Evolutionary conservation across 2,797 vertebrate species (phyloP), one percentile per base, ranked within the genome.

Genomic region (Micromesistius poutassou): DNA sequence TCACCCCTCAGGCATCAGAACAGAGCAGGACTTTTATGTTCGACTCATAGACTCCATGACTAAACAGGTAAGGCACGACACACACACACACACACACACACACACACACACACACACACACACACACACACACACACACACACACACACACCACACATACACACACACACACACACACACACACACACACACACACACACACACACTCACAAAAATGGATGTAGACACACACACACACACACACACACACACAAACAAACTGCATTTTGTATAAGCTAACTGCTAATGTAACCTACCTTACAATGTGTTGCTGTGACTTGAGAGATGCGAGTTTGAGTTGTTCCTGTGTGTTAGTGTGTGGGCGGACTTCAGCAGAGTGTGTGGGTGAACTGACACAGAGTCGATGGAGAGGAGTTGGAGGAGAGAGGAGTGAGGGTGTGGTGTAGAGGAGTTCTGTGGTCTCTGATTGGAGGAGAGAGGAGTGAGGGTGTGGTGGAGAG

Each of bases 31-130:
- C 93, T 95, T 99, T 87, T 99, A 98, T 73, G 97, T 99, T 76
- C 96, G 97, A 33, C 95, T 99, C 89, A 99, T 99, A 77, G 97
- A 98, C 95, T 99, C 97, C 84, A 99, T 99, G 97, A 98, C 97
- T 85, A 99, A 99, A 93, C 97, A 98, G 96, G 97, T 98, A 94
- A 93, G 95, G 25, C 30, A 71, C 91, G 89, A 90, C 73, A 46
- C 72, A 25, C 72, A 25, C 72, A 22, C 72, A 38, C 35, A 33
- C 72, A 74, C 73, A 28, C 73, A 46, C 55, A 62, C 55, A 62
- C 50, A 35, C 33, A 35, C 33, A 35, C 33, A 35, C 33, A 35
- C 33, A 55, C 50, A 55, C 50, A n/a, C 50, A 55, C 22, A 22
- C 50, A 55, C 19, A 55, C 42, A 46, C 42, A 46, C 42, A 46